Evolutionary conservation across 2,113 vertebrate species (phyloP).

Genomic region (Saccopteryx bilineata): DNA sequence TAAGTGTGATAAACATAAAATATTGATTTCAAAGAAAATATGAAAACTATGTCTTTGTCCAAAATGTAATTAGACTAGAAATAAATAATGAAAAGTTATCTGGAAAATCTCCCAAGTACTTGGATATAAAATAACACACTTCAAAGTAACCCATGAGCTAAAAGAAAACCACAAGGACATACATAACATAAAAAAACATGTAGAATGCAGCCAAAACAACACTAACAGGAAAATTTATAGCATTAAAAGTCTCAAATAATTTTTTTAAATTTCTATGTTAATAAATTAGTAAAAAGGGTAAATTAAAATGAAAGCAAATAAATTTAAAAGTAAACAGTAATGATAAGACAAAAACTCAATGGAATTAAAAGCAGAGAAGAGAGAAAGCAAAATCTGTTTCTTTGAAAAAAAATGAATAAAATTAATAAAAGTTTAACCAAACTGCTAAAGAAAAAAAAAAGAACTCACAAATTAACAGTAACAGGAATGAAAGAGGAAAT

Average conservation of each 20-base stretch:
- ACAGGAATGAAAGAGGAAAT: not conserved
- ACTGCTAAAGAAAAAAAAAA: not conserved
- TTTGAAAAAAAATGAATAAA: not conserved
- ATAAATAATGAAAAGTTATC: not conserved
- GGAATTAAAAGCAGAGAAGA: not conserved
- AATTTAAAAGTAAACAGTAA: not conserved
- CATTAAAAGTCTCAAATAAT: not conserved
- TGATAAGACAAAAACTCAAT: not conserved
- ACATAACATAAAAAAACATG: not conserved
- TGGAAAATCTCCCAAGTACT: not conserved
- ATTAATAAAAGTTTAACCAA: not conserved
- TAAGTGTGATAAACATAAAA: not conserved
- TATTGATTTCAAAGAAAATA: slow-evolving; percentile 34
- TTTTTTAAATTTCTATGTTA: slow-evolving; percentile 8
- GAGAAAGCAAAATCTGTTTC: not conserved
- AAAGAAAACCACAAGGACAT: not conserved
- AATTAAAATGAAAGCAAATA: slow-evolving; percentile 24
- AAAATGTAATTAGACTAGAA: slow-evolving; percentile 9
- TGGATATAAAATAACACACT: slow-evolving; percentile 27
- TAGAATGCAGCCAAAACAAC: not conserved
- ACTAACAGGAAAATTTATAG: slow-evolving; percentile 5
- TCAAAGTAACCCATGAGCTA: not conserved
- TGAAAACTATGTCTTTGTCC: not conserved
- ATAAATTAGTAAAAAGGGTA: not conserved
- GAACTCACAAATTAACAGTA: not conserved